These are phyloP conservation scores for Thymelicus sylvestris DNA, from an alignment of 2,888 invertebrate genomes.

Conservation along the genomic window DNA sequence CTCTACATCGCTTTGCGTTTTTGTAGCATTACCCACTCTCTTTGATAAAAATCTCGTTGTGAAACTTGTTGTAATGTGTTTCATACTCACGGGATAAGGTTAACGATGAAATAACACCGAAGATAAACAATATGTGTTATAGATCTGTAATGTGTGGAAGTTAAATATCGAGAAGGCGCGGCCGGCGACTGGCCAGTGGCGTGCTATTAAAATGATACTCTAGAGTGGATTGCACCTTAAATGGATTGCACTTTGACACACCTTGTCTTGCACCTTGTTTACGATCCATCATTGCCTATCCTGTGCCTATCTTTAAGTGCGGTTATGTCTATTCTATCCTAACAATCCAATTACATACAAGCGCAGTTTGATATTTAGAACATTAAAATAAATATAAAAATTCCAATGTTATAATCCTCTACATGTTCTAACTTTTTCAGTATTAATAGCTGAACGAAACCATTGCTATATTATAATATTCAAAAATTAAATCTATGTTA, in stretches of 20 bases:
- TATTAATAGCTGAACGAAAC: too few relatives aligned
- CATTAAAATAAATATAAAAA: too few relatives aligned
- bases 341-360: not conserved
- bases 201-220: conserved; percentile 55
- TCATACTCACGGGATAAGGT: not conserved
- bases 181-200: conserved; percentile 42
- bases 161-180: conserved; percentile 65
- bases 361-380: too few relatives aligned
- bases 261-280: conserved; percentile 52
- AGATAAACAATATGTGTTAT: not conserved
- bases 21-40: too few relatives aligned
- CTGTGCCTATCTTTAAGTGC: not conserved
- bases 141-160: not conserved
- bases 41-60: too few relatives aligned
- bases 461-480: too few relatives aligned
- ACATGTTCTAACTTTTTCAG: too few relatives aligned
- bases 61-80: too few relatives aligned
- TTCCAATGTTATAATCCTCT: too few relatives aligned
- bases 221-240: conserved; percentile 64
- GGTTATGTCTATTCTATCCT: not conserved
- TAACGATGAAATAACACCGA: not conserved
- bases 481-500: too few relatives aligned
- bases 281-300: conserved; percentile 60
- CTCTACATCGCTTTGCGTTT: not conserved
- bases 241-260: conserved; percentile 62